A percentile compares a stretch with the other conserved stretches of the same genome.
Conservation (phyloP, 2,113 vertebrate genomes). For the human (Homo sapiens) region DNA sequence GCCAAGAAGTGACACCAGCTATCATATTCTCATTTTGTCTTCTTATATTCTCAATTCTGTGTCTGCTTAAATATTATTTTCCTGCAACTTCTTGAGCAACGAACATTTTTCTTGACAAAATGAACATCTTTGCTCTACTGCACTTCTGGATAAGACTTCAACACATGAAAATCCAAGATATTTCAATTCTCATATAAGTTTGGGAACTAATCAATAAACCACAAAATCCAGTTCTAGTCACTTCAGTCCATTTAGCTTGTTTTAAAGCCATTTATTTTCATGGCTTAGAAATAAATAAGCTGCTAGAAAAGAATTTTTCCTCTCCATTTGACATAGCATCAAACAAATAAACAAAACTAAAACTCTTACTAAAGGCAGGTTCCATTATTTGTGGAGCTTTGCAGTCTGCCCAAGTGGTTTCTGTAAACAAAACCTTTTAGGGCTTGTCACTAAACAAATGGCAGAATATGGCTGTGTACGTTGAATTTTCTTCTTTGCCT, state of each 20-base stretch:
- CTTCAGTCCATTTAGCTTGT: neutral
- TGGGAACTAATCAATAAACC: neutral
- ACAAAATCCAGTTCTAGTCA: neutral
- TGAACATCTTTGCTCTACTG: neutral
- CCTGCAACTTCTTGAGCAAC: neutral
- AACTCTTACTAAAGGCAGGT: conserved; percentile 46
- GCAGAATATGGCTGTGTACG: neutral
- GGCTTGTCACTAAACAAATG: neutral
- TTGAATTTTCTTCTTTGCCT: neutral
- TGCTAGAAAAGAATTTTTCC: conserved; percentile 59
- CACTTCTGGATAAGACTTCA: neutral
- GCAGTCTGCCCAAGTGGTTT: conserved; percentile 23
- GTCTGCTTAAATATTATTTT: neutral
- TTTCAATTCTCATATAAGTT: neutral
- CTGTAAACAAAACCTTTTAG: conserved; percentile 8
- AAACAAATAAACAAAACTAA: conserved; percentile 71
- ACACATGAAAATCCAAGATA: neutral
- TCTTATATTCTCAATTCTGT: neutral
- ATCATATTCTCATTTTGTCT: neutral
- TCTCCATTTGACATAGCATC: conserved; percentile 37
- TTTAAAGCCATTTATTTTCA: conserved; percentile 53
- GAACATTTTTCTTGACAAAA: conserved; percentile 8
- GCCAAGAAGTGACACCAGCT: neutral
- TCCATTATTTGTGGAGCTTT: conserved; percentile 19
- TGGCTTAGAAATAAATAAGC: conserved; percentile 47